phyloP scores from a whole-genome alignment of 1,140 invertebrate genomes.

The Brachionus rubens region DNA sequence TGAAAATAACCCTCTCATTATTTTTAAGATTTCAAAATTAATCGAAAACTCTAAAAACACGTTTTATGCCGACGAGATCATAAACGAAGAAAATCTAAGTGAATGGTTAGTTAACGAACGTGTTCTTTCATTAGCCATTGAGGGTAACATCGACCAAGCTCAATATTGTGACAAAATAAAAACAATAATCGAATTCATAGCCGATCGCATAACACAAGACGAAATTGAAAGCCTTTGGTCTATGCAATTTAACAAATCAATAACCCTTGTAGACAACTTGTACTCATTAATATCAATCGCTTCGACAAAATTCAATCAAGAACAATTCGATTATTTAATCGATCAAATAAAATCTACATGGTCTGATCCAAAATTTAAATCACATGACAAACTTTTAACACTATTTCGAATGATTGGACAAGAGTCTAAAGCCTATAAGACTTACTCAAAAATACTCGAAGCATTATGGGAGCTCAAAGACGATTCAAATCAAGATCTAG shows the following conservation, averaged over 20 bases:
- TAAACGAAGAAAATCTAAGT: constrained; percentile 56
- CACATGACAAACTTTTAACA: constrained; percentile 61
- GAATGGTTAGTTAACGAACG: constrained; percentile 63
- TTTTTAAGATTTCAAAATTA: constrained; percentile 23
- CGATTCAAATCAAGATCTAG: constrained; percentile 57
- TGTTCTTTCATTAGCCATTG: constrained; percentile 63
- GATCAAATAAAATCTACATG: constrained; percentile 61
- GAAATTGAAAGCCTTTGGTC: constrained; percentile 64
- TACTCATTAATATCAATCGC: constrained; percentile 63
- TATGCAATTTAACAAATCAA: constrained; percentile 53
- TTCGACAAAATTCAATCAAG: constrained; percentile 62
- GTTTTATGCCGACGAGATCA: background rate
- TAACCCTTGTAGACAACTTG: constrained; percentile 64
- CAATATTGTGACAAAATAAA: constrained; percentile 65
- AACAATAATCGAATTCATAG: constrained; percentile 63
- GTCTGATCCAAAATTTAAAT: background rate
- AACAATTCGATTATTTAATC: constrained; percentile 62
- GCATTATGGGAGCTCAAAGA: constrained; percentile 63
- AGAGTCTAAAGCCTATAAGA: constrained; percentile 56
- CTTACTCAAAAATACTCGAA: constrained; percentile 55
- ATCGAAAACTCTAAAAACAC: background rate
- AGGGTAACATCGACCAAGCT: constrained; percentile 65
- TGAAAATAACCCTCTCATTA: background rate
- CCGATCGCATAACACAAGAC: constrained; percentile 61
- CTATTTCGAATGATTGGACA: constrained; percentile 64